phyloP scores from a whole-genome alignment of 2,888 invertebrate species.

The Macrophya annulata region DNA sequence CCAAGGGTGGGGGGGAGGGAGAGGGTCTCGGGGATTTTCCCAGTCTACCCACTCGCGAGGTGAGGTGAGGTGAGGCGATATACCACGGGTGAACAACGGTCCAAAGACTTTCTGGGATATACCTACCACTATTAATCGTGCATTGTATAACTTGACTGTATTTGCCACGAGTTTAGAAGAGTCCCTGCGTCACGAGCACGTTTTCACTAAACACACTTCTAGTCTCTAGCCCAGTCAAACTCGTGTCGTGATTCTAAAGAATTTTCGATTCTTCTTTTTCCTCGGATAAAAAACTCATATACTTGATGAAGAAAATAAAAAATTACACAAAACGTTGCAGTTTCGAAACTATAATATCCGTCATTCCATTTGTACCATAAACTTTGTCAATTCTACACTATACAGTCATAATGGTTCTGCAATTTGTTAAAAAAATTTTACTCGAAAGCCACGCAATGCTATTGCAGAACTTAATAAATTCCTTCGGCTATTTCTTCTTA shows the following conservation, averaged over 20 bases:
- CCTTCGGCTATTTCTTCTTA: background rate
- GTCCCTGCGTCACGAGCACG: conserved; percentile 33
- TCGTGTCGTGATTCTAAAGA: background rate
- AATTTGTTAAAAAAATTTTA: background rate
- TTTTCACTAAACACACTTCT: conserved; percentile 15
- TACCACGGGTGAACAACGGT: background rate
- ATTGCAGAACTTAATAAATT: background rate
- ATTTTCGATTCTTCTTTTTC: background rate
- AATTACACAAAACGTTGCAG: background rate
- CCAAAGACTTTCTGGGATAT: conserved; percentile 8
- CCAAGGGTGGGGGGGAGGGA: background rate
- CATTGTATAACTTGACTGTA: conserved; percentile 12
- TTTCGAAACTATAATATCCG: too few relatives aligned
- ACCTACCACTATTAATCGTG: background rate
- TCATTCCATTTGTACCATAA: too few relatives aligned
- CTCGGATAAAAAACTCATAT: background rate
- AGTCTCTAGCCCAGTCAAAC: background rate
- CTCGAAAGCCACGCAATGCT: background rate
- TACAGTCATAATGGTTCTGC: background rate
- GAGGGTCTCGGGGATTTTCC: background rate
- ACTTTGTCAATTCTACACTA: too few relatives aligned
- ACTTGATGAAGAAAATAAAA: background rate
- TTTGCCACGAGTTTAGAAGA: conserved; percentile 24
- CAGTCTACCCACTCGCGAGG: conserved; percentile 37
- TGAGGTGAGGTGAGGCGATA: background rate